phyloP scores from a whole-genome alignment of 1,140 invertebrate genomes.

The Melanaphis sacchari region DNA sequence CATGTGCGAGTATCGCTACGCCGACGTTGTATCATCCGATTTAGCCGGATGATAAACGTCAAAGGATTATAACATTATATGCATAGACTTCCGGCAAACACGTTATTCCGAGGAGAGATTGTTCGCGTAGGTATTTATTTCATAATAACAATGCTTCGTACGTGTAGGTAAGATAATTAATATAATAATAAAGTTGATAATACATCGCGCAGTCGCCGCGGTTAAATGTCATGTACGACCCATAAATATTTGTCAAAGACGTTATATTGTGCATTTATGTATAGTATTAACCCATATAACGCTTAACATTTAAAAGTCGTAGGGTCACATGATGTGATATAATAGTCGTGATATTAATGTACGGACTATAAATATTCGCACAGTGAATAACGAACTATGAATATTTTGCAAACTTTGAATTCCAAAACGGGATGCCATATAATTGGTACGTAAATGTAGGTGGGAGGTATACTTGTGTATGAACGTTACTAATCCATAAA shows the following conservation, averaged over 20 bases:
- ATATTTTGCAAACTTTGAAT: background rate
- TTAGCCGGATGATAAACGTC: background rate
- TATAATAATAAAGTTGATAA: background rate
- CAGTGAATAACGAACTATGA: background rate
- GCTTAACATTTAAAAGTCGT: slow-evolving; percentile 41
- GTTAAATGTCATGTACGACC: background rate
- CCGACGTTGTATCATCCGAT: background rate
- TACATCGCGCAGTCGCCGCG: background rate
- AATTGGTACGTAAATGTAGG: background rate
- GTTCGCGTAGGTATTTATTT: background rate
- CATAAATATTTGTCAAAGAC: slow-evolving; percentile 2
- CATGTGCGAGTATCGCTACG: background rate
- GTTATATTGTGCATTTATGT: background rate
- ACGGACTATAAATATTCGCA: background rate
- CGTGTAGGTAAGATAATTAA: background rate
- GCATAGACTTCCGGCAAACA: background rate
- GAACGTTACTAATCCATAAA: background rate
- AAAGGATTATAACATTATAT: background rate
- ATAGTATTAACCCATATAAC: background rate
- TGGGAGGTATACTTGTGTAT: too few species aligned
- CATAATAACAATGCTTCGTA: background rate
- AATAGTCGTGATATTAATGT: background rate
- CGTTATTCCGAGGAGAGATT: background rate
- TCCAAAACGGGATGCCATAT: background rate
- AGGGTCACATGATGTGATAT: background rate